Conservation (phyloP, 1,140 invertebrate genomes). For the Ptiloglossa arizonensis region DNA sequence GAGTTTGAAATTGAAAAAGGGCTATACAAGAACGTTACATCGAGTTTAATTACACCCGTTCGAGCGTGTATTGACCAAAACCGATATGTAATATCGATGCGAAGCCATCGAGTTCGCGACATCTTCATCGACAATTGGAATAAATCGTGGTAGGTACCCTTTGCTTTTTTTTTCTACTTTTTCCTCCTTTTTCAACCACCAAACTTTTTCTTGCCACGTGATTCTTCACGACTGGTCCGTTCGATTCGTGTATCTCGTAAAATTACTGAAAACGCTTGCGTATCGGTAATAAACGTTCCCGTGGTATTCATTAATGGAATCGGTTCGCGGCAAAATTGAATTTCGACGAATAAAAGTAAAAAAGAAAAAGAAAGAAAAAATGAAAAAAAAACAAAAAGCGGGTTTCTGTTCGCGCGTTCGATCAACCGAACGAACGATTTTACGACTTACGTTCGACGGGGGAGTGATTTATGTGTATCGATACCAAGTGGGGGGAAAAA, state of each 20-base stretch:
- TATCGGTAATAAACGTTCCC: constrained; percentile 4
- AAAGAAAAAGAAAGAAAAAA: neutral
- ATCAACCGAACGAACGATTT: constrained; percentile 20
- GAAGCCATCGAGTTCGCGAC: constrained; percentile 1
- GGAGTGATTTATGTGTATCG: neutral
- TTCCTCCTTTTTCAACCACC: neutral
- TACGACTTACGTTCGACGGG: neutral
- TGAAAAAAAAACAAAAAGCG: too few species aligned
- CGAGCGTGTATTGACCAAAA: constrained; percentile 24
- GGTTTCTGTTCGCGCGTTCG: constrained; percentile 11
- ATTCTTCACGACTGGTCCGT: neutral
- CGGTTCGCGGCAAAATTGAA: constrained; percentile 14
- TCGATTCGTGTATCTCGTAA: neutral
- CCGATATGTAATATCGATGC: constrained; percentile 38
- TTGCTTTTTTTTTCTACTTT: neutral
- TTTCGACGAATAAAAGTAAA: constrained; percentile 5
- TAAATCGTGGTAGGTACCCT: neutral
- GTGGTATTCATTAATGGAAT: constrained; percentile 12
- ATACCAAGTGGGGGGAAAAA: neutral
- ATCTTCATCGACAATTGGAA: constrained; percentile 6
- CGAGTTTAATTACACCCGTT: constrained; percentile 20
- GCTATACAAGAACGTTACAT: neutral
- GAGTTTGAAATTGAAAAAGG: neutral
- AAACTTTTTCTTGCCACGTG: neutral
- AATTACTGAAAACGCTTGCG: neutral